Evolutionary conservation across 1,140 invertebrate species (phyloP), one percentile per base, ranked within the genome.

Genomic region (Oryzaephilus surinamensis): DNA sequence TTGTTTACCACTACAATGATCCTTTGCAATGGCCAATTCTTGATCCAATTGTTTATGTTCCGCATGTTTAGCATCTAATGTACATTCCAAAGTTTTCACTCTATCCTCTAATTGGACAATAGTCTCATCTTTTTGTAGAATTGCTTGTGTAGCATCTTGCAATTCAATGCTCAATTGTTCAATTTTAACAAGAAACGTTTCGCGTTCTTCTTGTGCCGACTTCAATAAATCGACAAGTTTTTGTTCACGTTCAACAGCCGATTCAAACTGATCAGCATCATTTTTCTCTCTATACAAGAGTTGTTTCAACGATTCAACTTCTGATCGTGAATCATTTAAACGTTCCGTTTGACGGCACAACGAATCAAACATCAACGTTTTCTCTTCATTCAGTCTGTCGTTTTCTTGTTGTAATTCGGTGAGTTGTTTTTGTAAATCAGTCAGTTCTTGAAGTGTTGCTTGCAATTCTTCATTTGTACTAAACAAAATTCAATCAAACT

Each of bases 401-500:
- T 93, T 93, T 57, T 92, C 87, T 3, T 79, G 72, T 58, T 91
- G 87, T 2, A 92, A 70, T 54, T 92, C 88, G 6, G 76, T 77
- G 33, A 94, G 68, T 61, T 90, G 86, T 15, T 79, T 73, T 62
- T 85, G 89, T 19, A 95, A 66, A 62, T 95, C 91, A 20, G 85
- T 82, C 35, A 95, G 65, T 64, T 95, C 91, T 51, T 93, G 90
- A 26, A 95, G 69, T 0, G 91, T 95, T 0, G 91, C 92, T 66
- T 95, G 90, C 1, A 96, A 67, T 63, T 96, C 92, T 65, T 96
- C 91, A 58, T 87, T 92, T n/a, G 91, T 95, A 32, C 81, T 81
- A 49, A 67, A 75, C 57, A 20, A 23, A 30, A 32, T 20, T 27
- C 46, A 36, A 34, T 20, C 34, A 19, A 33, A 7, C 4, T 18